phyloP scores from a whole-genome alignment of 2,113 vertebrate genomes.

The Empidonax alnorum region DNA sequence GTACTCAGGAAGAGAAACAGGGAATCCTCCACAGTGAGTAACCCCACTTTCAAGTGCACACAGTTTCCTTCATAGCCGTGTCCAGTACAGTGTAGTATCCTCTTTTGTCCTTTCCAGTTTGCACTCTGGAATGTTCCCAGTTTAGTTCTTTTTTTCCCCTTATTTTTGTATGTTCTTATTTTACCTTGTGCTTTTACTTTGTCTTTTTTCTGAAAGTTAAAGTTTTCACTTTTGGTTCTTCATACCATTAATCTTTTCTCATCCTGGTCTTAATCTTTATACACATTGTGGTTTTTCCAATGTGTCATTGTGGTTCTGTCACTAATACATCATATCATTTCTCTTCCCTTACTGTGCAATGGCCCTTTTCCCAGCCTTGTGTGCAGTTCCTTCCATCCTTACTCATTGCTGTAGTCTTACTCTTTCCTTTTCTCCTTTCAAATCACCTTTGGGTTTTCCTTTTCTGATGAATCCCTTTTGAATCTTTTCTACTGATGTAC shows the following conservation, averaged over 20 bases:
- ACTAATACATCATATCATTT: background rate
- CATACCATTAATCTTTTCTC: background rate
- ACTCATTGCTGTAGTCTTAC: background rate
- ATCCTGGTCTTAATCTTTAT: slow-evolving; percentile 16
- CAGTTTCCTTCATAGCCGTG: slow-evolving; percentile 65
- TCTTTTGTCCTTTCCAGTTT: slow-evolving; percentile 64
- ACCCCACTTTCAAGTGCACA: slow-evolving; percentile 73
- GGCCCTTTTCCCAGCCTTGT: background rate
- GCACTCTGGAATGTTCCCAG: slow-evolving; percentile 57
- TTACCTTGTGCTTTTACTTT: slow-evolving; percentile 16
- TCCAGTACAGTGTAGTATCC: slow-evolving; percentile 66
- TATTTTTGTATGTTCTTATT: background rate
- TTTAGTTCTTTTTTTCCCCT: slow-evolving; percentile 49
- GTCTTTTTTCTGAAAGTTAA: slow-evolving; percentile 24
- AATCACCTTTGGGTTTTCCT: slow-evolving; percentile 35
- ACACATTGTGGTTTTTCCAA: background rate
- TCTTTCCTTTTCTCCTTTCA: slow-evolving; percentile 28
- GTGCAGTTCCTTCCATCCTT: slow-evolving; percentile 29
- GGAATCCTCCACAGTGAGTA: slow-evolving; percentile 80
- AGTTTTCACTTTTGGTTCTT: slow-evolving; percentile 26
- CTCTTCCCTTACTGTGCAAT: slow-evolving; percentile 5
- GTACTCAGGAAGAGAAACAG: slow-evolving; percentile 81
- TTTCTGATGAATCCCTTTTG: slow-evolving; percentile 25
- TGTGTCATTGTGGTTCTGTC: slow-evolving; percentile 19
- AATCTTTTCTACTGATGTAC: slow-evolving; percentile 13